Conservation (phyloP, 2,113 vertebrate genomes). For the Urocynchramus pylzowi region DNA sequence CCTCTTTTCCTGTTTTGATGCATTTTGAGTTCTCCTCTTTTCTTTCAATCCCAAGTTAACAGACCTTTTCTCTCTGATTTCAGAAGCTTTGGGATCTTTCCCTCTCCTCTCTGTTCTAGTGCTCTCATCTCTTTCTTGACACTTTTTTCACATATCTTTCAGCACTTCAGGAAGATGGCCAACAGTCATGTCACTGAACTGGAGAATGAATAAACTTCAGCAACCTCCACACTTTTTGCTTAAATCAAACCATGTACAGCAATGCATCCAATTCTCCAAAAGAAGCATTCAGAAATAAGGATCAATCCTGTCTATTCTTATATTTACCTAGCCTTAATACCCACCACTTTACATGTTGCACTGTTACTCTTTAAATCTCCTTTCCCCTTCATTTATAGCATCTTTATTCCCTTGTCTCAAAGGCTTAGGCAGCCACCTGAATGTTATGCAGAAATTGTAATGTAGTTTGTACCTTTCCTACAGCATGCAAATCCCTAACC, state of each 20-base stretch:
- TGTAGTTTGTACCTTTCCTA: background rate
- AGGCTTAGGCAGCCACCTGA: background rate
- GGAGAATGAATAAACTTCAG: background rate
- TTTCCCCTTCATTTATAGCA: background rate
- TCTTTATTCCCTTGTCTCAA: background rate
- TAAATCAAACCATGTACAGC: background rate
- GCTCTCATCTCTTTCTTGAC: background rate
- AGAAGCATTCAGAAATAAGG: background rate
- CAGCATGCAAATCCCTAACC: background rate
- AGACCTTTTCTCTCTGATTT: background rate
- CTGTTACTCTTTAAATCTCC: background rate
- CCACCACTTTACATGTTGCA: background rate
- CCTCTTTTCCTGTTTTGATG: background rate
- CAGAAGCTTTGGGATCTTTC: background rate
- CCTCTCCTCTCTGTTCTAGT: background rate
- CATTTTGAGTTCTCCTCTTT: background rate
- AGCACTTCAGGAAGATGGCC: background rate
- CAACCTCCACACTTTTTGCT: background rate
- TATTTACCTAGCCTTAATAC: background rate
- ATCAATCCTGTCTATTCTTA: background rate
- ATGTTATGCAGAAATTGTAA: background rate
- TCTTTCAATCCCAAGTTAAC: background rate
- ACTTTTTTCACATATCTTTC: background rate
- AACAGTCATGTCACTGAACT: background rate
- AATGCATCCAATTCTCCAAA: background rate